These are phyloP conservation scores for Seladonia tumulorum DNA, from an alignment of 2,888 invertebrate genomes.

Conservation along the genomic window DNA sequence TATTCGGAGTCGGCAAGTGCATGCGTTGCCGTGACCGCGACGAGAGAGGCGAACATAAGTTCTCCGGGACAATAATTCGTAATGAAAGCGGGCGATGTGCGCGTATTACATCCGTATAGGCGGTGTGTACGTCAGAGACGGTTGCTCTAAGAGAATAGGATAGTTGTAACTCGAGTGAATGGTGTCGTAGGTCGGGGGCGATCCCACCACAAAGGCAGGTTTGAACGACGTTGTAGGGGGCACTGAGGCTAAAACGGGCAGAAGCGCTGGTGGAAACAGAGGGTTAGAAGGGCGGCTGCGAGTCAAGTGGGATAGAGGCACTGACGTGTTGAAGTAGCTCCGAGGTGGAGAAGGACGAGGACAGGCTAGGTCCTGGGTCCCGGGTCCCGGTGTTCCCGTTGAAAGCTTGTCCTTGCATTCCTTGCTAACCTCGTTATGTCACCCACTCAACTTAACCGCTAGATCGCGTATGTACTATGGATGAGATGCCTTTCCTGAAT, in stretches of 20 bases:
- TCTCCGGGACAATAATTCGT: conserved; percentile 1
- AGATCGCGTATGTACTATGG: conserved; percentile 61
- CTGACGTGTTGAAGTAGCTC: conserved; percentile 34
- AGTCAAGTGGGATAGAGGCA: conserved; percentile 31
- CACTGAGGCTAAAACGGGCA: conserved; percentile 52
- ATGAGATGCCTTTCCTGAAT: conserved; percentile 56
- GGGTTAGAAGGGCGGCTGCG: conserved; percentile 36
- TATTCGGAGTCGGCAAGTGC: not conserved
- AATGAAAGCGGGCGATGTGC: not conserved
- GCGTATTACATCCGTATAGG: conserved; percentile 3
- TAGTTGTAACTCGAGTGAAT: conserved; percentile 39
- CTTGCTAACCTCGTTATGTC: conserved; percentile 77
- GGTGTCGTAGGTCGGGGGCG: conserved; percentile 66
- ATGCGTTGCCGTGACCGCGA: not conserved
- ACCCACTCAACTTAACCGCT: conserved; percentile 77
- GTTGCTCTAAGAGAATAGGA: conserved; percentile 16
- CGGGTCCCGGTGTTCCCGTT: conserved; percentile 49
- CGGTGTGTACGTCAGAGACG: conserved; percentile 5
- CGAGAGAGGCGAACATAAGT: not conserved
- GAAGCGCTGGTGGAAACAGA: conserved; percentile 57
- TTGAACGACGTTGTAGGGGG: conserved; percentile 31
- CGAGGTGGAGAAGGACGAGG: conserved; percentile 40
- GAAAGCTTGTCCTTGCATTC: conserved; percentile 76
- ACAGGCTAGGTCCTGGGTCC: not conserved
- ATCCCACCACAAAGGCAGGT: conserved; percentile 67